Percentiles rank a stretch among this genome's conserved stretches.
Conservation (phyloP, 2,797 vertebrate genomes). For the Dipus sagitta region DNA sequence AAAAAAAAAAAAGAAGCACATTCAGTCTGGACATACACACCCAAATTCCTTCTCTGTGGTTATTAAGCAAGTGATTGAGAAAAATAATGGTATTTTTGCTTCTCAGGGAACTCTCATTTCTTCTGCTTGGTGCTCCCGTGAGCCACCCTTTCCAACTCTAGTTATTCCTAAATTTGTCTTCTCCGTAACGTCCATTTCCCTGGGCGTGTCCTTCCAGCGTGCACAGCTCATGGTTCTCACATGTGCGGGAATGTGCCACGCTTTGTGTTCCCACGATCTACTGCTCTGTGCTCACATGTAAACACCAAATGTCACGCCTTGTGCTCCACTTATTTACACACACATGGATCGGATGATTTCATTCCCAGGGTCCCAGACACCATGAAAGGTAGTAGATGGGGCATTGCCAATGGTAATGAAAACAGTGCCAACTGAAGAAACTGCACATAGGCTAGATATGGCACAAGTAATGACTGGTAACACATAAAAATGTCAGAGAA, state of each 20-base stretch:
- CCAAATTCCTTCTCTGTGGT: background rate
- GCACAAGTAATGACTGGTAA: constrained; percentile 8
- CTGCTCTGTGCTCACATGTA: background rate
- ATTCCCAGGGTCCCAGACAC: background rate
- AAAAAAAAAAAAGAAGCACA: background rate
- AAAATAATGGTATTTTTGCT: background rate
- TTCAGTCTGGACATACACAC: background rate
- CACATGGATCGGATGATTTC: background rate
- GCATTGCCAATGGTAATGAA: background rate
- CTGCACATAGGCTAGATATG: background rate
- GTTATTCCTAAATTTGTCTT: background rate
- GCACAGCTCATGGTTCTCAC: background rate
- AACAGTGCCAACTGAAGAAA: background rate
- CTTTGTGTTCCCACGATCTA: constrained; percentile 20
- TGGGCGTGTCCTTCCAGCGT: background rate
- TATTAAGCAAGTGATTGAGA: background rate
- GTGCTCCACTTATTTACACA: background rate
- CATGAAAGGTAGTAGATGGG: background rate
- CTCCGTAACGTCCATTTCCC: background rate
- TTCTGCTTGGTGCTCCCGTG: background rate
- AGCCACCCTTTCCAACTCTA: background rate
- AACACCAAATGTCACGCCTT: background rate
- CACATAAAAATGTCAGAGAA: background rate
- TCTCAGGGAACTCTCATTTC: background rate
- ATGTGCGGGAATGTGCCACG: background rate